Percentiles rank a stretch among this genome's conserved stretches.
phyloP scores from a whole-genome alignment of 2,888 invertebrate species.

The Amiota mariae region DNA sequence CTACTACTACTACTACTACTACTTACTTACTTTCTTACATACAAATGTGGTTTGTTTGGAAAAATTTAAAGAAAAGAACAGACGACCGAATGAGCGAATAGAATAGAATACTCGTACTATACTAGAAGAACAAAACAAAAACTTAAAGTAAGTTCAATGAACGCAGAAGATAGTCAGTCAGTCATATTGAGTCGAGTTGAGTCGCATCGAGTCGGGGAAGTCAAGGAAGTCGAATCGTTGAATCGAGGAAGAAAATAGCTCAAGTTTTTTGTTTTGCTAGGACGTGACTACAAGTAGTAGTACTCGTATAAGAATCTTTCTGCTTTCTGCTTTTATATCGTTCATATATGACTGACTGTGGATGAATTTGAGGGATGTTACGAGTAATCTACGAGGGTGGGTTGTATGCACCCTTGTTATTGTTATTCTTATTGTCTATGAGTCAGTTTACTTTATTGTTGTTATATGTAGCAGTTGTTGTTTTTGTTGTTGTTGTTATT shows the following conservation, averaged over 20 bases:
- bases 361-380: not conserved
- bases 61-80: not conserved
- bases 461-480: not conserved
- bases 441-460: conserved; percentile 12
- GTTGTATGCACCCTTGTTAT: conserved; percentile 7
- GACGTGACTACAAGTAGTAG: not conserved
- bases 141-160: conserved; percentile 28
- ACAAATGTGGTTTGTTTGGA: not conserved
- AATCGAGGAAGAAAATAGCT: not conserved
- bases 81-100: not conserved
- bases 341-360: not conserved
- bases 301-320: not conserved
- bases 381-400: not conserved
- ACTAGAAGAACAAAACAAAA: not conserved
- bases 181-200: not conserved
- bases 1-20: no score
- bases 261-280: not conserved
- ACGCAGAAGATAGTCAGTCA: not conserved
- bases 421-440: conserved; percentile 6
- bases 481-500: not conserved
- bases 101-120: no score
- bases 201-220: not conserved
- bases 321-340: not conserved
- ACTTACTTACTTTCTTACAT: no score
- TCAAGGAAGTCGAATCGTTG: not conserved